Conservation (phyloP, 2,113 vertebrate genomes). For the Elephas maximus region DNA sequence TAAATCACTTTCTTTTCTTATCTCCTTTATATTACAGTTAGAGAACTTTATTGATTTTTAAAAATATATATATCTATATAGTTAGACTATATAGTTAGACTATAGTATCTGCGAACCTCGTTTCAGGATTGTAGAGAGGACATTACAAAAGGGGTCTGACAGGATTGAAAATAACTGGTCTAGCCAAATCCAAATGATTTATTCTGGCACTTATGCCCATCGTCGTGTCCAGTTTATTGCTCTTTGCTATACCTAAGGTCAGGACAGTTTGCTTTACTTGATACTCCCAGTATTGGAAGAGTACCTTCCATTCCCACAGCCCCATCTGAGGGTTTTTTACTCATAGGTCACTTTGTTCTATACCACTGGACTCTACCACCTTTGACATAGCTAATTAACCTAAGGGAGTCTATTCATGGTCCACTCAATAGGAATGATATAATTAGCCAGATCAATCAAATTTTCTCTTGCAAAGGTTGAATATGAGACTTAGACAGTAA, state of each 20-base stretch:
- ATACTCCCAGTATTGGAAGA: not conserved
- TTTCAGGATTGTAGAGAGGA: not conserved
- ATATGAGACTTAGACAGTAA: conserved; percentile 51
- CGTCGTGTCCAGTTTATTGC: not conserved
- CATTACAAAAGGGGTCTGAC: conserved; percentile 10
- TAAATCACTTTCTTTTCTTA: not conserved
- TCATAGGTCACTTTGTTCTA: conserved; percentile 4
- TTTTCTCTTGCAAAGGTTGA: conserved; percentile 63
- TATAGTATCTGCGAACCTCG: not conserved
- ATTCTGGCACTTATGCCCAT: not conserved
- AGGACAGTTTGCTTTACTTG: conserved; percentile 18
- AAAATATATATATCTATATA: too few relatives aligned
- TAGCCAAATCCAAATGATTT: conserved; percentile 14
- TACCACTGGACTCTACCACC: not conserved
- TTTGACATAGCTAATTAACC: conserved; percentile 44
- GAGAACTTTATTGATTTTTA: not conserved
- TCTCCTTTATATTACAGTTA: not conserved
- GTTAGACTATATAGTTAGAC: not conserved
- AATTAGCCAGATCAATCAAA: conserved; percentile 69
- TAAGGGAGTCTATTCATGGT: conserved; percentile 44
- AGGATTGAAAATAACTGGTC: not conserved
- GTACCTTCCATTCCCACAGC: not conserved
- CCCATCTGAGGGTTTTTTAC: not conserved
- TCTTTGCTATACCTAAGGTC: not conserved
- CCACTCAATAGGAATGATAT: conserved; percentile 60